Base-by-base conservation (phyloP, 1,140 invertebrate species). In the Orussus abietinus region DNA sequence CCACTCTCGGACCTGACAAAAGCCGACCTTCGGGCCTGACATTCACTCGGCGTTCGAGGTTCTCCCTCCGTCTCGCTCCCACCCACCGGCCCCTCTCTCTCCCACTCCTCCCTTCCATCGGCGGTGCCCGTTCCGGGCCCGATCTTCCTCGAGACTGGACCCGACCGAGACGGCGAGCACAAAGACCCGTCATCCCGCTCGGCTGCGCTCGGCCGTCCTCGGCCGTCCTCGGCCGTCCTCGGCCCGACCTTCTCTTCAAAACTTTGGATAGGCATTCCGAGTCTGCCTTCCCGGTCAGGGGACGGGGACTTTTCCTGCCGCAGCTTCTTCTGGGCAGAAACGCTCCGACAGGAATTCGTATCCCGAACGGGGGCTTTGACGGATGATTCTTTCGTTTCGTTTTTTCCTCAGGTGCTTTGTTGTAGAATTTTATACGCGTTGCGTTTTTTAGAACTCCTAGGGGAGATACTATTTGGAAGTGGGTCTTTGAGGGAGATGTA, bases 11-110 rank as follows among this genome's bases (percentile, higher is more conserved):
- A 31, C 54, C 65, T 67, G 68, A 72, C 69, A 72, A 72, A 72
- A 72, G 69, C 64, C 59, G 68, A 66, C 69, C 69, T 72, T 72
- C 68, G 59, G 49, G 59, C n/a, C 66, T 69, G 66, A 69, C 69
- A 69, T 71, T 72, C 69, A 69, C 66, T 69, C 59, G 53, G 38
- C 43, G 48, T 48, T 33, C 50, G 40, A 49, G 35, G 26, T 31
- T 42, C 40, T 41, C 20, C 38, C 35, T 38, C 11, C 38, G 5
- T 7, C 14, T 12, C 30, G 22, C 13, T 32, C 42, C 31, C 28
- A 41, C 51, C 43, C 35, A n/a, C n/a, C n/a, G n/a, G n/a, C n/a
- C n/a, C n/a, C 22, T 36, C 47, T 35, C 38, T n/a, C 34, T 47
- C 45, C 47, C 44, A 29, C 40, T 41, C 39, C 12, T 12, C 33